phyloP scores from a whole-genome alignment of 2,113 vertebrate species.

The Tachycineta bicolor region DNA sequence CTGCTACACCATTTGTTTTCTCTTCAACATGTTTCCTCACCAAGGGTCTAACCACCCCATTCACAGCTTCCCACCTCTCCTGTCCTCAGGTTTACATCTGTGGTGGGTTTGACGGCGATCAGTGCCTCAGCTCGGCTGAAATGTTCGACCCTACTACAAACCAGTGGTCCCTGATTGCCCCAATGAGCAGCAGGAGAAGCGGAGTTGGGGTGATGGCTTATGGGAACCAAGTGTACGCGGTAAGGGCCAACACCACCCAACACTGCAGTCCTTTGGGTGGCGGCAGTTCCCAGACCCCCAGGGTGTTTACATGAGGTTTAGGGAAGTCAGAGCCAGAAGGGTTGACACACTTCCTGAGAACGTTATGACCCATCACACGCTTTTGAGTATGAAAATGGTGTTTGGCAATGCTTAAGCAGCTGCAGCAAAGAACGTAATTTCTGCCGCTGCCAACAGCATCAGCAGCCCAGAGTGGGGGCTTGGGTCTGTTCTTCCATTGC shows the following conservation, averaged over 20 bases:
- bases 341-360: fast-evolving
- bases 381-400: neutral
- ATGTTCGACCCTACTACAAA: conserved; percentile 74
- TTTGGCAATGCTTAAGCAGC: neutral
- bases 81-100: conserved; percentile 86
- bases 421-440: neutral
- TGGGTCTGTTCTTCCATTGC: neutral
- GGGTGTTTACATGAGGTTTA: neutral
- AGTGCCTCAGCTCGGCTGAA: conserved; percentile 81
- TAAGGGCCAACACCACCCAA: conserved; percentile 41
- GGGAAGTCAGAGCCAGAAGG: neutral
- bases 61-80: neutral
- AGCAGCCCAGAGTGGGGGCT: neutral
- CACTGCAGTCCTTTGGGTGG: neutral
- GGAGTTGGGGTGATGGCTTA: conserved; percentile 81
- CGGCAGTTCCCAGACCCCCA: neutral
- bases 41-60: no score
- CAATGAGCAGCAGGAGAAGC: conserved; percentile 84
- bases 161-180: conserved; percentile 79
- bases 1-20: neutral
- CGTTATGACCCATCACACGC: neutral
- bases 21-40: neutral
- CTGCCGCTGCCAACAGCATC: neutral
- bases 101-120: conserved; percentile 84
- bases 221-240: conserved; percentile 76